phyloP scores from a whole-genome alignment of 2,113 vertebrate genomes.

The Ursus arctos region DNA sequence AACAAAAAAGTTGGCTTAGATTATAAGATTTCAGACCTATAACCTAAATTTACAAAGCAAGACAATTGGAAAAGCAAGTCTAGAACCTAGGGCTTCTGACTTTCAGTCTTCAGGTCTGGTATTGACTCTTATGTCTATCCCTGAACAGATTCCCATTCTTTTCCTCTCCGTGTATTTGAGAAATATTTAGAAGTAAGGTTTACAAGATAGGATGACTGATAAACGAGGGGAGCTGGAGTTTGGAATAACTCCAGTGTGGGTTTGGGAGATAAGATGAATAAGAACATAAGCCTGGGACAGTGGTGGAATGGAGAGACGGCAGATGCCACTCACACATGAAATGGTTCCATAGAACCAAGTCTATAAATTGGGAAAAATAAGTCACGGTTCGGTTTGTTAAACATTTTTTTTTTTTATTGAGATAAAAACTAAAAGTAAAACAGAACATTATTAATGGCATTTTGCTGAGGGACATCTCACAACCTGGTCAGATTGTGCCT shows the following conservation, averaged over 20 bases:
- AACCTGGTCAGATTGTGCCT: neutral
- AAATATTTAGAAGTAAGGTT: conserved; percentile 28
- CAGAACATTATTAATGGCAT: neutral
- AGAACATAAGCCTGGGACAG: neutral
- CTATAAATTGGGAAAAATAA: conserved; percentile 1
- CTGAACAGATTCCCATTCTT: neutral
- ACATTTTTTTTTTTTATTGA: neutral
- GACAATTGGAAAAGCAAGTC: conserved; percentile 11
- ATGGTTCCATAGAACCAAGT: neutral
- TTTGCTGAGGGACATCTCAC: neutral
- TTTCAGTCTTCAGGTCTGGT: neutral
- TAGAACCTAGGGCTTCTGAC: conserved; percentile 35
- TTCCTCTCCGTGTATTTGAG: neutral
- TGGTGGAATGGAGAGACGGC: neutral
- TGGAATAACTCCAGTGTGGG: neutral
- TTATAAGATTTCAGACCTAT: conserved; percentile 34
- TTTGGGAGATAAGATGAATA: conserved; percentile 27
- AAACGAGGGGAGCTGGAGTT: neutral
- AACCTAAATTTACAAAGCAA: conserved; percentile 30
- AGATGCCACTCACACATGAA: neutral
- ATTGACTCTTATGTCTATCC: neutral
- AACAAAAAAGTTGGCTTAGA: neutral
- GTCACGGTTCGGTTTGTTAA: neutral
- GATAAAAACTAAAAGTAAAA: neutral
- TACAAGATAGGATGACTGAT: neutral